Percentiles rank a stretch among this genome's conserved stretches.
Conservation (phyloP, 2,113 vertebrate species). For the Gopherus flavomarginatus region DNA sequence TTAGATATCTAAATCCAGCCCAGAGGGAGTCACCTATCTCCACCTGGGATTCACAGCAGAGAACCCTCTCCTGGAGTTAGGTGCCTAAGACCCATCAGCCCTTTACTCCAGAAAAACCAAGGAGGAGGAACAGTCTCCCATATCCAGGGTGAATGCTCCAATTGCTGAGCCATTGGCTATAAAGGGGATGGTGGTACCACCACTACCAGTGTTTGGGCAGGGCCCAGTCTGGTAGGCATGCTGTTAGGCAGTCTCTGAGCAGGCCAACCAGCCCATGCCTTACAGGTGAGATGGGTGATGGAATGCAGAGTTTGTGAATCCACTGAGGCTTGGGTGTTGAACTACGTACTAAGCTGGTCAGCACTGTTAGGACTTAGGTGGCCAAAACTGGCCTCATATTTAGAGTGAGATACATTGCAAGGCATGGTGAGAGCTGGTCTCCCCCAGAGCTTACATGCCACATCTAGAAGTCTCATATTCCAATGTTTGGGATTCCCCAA, state of each 20-base stretch:
- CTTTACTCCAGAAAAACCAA: neutral
- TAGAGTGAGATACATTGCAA: neutral
- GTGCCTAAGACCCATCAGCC: neutral
- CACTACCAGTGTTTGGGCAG: neutral
- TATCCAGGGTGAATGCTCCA: neutral
- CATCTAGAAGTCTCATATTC: neutral
- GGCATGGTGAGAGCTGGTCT: neutral
- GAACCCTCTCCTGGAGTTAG: neutral
- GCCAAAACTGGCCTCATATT: neutral
- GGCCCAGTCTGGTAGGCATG: neutral
- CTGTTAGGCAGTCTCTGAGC: neutral
- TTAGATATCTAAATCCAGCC: neutral
- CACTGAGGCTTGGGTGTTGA: neutral
- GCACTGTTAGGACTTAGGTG: neutral
- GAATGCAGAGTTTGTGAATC: neutral
- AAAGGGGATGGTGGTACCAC: neutral
- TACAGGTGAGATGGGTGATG: neutral
- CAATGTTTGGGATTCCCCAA: neutral
- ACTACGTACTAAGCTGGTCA: neutral
- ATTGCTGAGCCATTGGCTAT: neutral
- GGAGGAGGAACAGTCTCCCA: neutral
- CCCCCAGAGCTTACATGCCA: neutral
- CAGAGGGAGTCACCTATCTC: neutral
- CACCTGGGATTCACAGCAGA: neutral
- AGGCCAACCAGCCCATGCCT: neutral